A percentile compares a stretch with the other conserved stretches of the same genome.
Conservation (phyloP, 2,113 vertebrate species). For the Amphilophus citrinellus region DNA sequence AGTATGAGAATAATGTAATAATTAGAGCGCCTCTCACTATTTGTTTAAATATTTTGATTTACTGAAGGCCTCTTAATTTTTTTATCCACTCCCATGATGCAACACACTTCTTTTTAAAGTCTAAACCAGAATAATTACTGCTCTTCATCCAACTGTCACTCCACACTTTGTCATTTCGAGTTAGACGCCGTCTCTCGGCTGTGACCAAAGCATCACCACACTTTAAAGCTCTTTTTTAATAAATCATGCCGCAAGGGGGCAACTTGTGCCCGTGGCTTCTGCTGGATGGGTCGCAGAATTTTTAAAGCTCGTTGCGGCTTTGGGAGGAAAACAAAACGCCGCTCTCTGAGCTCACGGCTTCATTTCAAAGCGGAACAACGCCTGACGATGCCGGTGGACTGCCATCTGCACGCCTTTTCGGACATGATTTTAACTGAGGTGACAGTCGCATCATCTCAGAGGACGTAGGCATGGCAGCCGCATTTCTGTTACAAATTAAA, state of each 20-base stretch:
- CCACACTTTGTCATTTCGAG: slow-evolving; percentile 27
- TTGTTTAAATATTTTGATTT: not conserved
- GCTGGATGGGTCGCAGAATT: slow-evolving; percentile 24
- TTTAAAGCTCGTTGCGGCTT: not conserved
- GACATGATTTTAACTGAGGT: slow-evolving; percentile 12
- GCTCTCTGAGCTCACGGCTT: slow-evolving; percentile 23
- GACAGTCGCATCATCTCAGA: slow-evolving; percentile 8
- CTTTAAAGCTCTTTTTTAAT: slow-evolving; percentile 47
- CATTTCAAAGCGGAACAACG: slow-evolving; percentile 17
- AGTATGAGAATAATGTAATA: too few species aligned
- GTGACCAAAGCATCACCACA: slow-evolving; percentile 39
- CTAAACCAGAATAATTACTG: slow-evolving; percentile 4
- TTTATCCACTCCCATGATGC: not conserved
- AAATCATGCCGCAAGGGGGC: slow-evolving; percentile 27
- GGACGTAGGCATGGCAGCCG: not conserved
- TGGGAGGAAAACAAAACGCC: slow-evolving; percentile 37
- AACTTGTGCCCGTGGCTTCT: not conserved
- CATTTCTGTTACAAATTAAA: not conserved
- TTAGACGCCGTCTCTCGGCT: slow-evolving; percentile 16
- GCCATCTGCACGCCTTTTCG: not conserved
- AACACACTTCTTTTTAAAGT: not conserved
- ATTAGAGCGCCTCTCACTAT: not conserved
- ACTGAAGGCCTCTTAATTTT: not conserved
- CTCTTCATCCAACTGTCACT: slow-evolving; percentile 6
- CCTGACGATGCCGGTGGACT: not conserved